Base-by-base conservation (phyloP, 2,797 vertebrate genomes). In the Sebastolobus altivelis region DNA sequence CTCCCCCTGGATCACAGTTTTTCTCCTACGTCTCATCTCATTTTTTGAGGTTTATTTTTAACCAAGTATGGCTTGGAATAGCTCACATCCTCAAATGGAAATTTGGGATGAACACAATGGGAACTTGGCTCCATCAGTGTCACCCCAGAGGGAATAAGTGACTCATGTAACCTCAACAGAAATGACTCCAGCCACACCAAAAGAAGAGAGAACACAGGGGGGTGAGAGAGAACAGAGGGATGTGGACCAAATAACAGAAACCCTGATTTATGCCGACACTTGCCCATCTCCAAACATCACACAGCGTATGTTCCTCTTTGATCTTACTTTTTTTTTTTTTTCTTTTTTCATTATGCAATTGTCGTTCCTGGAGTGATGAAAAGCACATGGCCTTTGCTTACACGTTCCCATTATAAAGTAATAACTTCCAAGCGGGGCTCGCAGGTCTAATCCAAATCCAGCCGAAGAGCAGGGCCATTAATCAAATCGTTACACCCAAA, bases 311-410 rank as follows among this genome's bases (percentile, higher is more conserved):
- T 40, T 29, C 58, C 14, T 46, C 43, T 80, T 74, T 75, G 29
- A 75, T 86, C 33, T 18, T 27, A 6, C 65, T 49, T 81, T 83
- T 65, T 25, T 25, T 25, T 25, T 2, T 25, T 58, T 20, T 25
- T 14, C 31, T 29, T 27, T 56, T 65, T 62, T 71, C 72, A 75
- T 61, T 61, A 72, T 37, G 62, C 46, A 70, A 54, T 63, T 82
- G 83, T 81, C 58, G 0, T 87, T 85, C 67, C 63, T 8, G 18
- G 4, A 52, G 67, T 87, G 93, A 93, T 67, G 75, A 77, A 88
- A 88, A 89, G 86, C 92, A 94, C 84, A 93, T 91, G 90, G 83
- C 91, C 83, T 87, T 82, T 93, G 91, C 89, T 94, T 92, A 94
- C 85, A 89, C 90, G 86, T 93, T 91, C 90, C 86, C 82, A 89